Percentiles rank a stretch among this genome's conserved stretches.
These are phyloP conservation scores for Callorhinus ursinus DNA, from an alignment of 2,113 vertebrate species.

Conservation along the genomic window DNA sequence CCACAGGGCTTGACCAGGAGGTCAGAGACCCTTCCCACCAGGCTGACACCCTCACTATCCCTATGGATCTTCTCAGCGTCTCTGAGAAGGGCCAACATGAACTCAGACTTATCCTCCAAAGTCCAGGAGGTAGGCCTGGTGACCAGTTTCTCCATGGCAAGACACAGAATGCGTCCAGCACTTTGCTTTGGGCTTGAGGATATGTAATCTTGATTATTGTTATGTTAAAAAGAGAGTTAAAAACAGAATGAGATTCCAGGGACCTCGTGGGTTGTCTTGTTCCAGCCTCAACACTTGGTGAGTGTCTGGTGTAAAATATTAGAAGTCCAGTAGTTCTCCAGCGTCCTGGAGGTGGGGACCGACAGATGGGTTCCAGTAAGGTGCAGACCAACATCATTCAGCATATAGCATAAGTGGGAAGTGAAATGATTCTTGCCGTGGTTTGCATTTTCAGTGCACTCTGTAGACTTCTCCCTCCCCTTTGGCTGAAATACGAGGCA, in stretches of 20 bases:
- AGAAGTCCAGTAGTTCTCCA: not conserved
- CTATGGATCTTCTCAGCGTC: not conserved
- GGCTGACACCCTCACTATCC: accelerated
- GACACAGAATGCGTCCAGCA: not conserved
- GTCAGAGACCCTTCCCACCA: not conserved
- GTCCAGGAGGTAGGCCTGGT: not conserved
- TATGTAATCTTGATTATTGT: accelerated
- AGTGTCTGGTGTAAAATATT: not conserved
- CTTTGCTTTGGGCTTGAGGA: not conserved
- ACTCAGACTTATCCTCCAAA: accelerated
- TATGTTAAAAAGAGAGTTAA: not conserved
- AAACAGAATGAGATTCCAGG: too few relatives aligned
- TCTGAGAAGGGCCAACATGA: not conserved
- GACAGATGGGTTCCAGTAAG: not conserved
- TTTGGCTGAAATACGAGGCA: not conserved
- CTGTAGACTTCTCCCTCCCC: not conserved
- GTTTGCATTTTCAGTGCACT: not conserved
- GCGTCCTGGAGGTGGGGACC: accelerated
- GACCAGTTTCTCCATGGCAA: not conserved
- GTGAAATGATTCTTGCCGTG: not conserved
- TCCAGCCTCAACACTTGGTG: not conserved
- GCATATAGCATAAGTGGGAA: accelerated
- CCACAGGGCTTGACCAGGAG: accelerated
- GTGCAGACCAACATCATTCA: accelerated
- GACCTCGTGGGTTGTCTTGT: accelerated